Percentiles rank a stretch among this genome's conserved stretches.
These are phyloP conservation scores for Caenorhabditis plicata DNA, from an alignment of 2,888 invertebrate genomes.

Conservation along the genomic window DNA sequence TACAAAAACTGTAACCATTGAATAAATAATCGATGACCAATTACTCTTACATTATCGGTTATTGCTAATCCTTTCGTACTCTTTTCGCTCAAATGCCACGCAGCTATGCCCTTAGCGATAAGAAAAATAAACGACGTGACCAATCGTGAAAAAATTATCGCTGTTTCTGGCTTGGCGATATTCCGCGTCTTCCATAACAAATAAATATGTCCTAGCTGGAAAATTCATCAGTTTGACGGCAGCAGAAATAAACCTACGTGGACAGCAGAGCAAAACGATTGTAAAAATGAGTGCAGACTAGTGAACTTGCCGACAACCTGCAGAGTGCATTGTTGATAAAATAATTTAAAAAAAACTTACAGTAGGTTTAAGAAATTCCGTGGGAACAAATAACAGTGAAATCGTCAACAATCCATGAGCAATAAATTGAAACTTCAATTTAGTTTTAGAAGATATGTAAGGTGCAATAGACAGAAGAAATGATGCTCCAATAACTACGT, in stretches of 20 bases:
- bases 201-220: conserved; percentile 42
- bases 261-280: conserved; percentile 48
- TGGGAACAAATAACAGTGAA: conserved; percentile 30
- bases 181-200: conserved; percentile 29
- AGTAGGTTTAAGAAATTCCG: conserved; percentile 29
- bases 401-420: conserved; percentile 38
- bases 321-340: not conserved
- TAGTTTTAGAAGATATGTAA: conserved; percentile 10
- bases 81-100: conserved; percentile 48
- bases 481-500: conserved; percentile 26
- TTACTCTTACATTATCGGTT: conserved; percentile 37
- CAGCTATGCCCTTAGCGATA: conserved; percentile 50
- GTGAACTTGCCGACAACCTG: conserved; percentile 46
- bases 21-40: not conserved
- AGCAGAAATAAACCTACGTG: conserved; percentile 34
- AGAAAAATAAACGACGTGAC: conserved; percentile 51
- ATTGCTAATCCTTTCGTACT: conserved; percentile 49
- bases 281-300: conserved; percentile 49
- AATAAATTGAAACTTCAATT: conserved; percentile 29
- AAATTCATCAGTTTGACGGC: not conserved
- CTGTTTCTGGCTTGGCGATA: conserved; percentile 27
- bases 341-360: conserved; percentile 14
- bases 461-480: conserved; percentile 35
- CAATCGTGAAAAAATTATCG: conserved; percentile 49
- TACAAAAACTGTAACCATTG: conserved; percentile 42